Conservation (phyloP, 2,888 invertebrate species). For the Eurois occulta region DNA sequence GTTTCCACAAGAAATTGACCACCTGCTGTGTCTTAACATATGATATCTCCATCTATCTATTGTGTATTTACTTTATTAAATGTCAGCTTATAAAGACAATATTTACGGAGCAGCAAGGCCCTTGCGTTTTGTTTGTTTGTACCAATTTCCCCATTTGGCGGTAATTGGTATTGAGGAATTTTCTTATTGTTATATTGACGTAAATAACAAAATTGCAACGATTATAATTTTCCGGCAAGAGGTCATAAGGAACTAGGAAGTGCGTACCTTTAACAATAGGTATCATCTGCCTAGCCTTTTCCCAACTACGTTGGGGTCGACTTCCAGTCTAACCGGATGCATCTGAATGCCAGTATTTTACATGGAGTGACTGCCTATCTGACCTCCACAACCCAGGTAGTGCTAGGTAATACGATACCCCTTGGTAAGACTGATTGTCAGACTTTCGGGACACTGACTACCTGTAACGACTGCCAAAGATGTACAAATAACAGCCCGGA, state of each 20-base stretch:
- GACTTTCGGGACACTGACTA: too few species aligned
- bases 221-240: not conserved
- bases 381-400: too few species aligned
- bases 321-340: too few species aligned
- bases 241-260: not conserved
- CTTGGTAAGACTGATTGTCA: too few species aligned
- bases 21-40: slow-evolving; percentile 52
- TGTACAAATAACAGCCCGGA: too few species aligned
- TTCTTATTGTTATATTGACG: slow-evolving; percentile 21
- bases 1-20: slow-evolving; percentile 48
- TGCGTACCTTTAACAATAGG: too few species aligned
- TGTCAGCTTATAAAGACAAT: slow-evolving; percentile 33
- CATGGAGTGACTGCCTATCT: too few species aligned
- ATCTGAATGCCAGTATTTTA: too few species aligned
- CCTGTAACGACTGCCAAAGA: too few species aligned
- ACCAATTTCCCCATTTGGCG: slow-evolving; percentile 38
- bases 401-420: too few species aligned
- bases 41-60: slow-evolving; percentile 35
- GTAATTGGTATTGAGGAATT: slow-evolving; percentile 39
- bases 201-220: slow-evolving; percentile 7
- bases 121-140: slow-evolving; percentile 29
- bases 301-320: too few species aligned
- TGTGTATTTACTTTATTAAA: slow-evolving; percentile 43
- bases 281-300: too few species aligned
- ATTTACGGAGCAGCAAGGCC: slow-evolving; percentile 28